phyloP scores from a whole-genome alignment of 2,888 invertebrate genomes.

The Cephus nigrinus region DNA sequence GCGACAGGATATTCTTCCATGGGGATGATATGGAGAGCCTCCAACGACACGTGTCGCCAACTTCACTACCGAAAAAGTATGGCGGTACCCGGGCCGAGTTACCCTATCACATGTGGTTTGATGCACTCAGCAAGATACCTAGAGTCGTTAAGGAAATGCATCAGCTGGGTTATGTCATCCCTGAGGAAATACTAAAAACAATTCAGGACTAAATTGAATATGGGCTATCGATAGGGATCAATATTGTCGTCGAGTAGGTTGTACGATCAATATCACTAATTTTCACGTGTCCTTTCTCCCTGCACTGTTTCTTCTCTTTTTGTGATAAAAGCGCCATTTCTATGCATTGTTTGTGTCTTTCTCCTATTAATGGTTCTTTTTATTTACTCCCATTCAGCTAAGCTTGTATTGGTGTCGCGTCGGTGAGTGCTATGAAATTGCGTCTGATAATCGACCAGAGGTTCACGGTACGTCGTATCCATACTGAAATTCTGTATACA shows the following conservation, averaged over 20 bases:
- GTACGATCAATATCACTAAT: background rate
- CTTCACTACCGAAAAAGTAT: conserved; percentile 77
- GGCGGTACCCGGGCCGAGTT: conserved; percentile 79
- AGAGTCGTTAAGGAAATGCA: conserved; percentile 74
- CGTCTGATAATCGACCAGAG: background rate
- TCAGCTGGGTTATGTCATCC: conserved; percentile 73
- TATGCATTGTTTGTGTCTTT: background rate
- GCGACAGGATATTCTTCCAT: conserved; percentile 76
- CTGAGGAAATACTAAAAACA: conserved; percentile 44
- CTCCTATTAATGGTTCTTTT: background rate
- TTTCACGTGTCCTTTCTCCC: background rate
- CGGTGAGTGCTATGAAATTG: background rate
- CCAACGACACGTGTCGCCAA: conserved; percentile 78
- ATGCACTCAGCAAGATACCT: conserved; percentile 71
- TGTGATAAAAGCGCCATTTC: background rate
- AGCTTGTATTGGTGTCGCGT: background rate
- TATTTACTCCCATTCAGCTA: background rate
- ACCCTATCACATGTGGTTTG: conserved; percentile 80
- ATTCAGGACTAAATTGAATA: conserved; percentile 4
- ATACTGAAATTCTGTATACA: background rate
- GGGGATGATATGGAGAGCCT: conserved; percentile 78
- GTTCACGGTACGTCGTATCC: background rate
- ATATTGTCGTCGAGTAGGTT: background rate
- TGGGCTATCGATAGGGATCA: background rate
- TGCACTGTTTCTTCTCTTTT: background rate